A percentile compares a stretch with the other conserved stretches of the same genome.
These are phyloP conservation scores for Papilio xuthus DNA, from an alignment of 1,140 invertebrate species.

Conservation along the genomic window DNA sequence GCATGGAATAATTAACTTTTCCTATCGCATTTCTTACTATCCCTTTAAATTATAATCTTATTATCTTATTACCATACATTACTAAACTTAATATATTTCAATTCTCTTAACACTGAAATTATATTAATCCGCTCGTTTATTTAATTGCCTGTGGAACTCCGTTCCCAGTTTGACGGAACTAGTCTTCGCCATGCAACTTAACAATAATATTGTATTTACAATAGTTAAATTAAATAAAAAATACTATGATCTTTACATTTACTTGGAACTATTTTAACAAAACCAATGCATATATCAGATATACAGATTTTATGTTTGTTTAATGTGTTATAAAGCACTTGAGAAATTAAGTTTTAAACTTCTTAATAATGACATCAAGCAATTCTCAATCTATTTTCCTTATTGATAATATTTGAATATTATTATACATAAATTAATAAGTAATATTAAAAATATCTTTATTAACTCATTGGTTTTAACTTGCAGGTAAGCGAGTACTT, in stretches of 20 bases:
- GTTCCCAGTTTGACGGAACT: background rate
- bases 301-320: no score
- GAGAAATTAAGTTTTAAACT: no score
- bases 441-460: background rate
- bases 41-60: background rate
- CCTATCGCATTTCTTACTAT: no score
- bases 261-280: no score
- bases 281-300: no score
- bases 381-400: no score
- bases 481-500: slow-evolving; percentile 93
- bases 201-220: no score
- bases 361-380: no score
- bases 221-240: background rate
- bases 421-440: background rate
- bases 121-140: background rate
- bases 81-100: background rate
- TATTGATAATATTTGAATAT: background rate
- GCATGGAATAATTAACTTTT: background rate
- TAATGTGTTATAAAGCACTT: no score
- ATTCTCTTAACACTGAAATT: background rate
- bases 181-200: background rate
- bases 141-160: background rate
- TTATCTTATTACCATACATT: background rate
- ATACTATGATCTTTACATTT: background rate
- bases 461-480: background rate